Evolutionary conservation across 2,113 vertebrate species (phyloP).

Genomic region (Origma solitaria): DNA sequence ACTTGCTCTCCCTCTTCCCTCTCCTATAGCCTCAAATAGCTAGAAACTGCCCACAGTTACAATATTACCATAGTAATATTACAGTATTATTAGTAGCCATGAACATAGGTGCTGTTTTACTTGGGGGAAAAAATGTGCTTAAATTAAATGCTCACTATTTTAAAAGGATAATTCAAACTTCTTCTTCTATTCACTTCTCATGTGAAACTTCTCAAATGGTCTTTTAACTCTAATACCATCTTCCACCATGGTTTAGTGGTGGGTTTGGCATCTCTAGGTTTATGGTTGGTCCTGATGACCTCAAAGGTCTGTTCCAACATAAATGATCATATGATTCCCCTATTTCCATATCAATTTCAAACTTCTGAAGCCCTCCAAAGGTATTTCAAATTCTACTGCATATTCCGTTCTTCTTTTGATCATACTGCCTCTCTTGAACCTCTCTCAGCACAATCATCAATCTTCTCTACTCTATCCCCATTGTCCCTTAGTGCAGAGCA

Average conservation of each 20-base stretch:
- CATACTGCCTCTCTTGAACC: neutral
- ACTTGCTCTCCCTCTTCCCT: neutral
- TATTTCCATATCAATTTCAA: neutral
- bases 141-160: neutral
- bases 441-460: neutral
- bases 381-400: neutral
- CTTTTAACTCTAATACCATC: neutral
- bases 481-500: neutral
- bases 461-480: neutral
- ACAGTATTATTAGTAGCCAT: neutral
- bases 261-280: neutral
- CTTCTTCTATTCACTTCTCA: neutral
- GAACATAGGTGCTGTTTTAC: neutral
- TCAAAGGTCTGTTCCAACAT: neutral
- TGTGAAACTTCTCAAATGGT: neutral
- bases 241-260: neutral
- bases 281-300: neutral
- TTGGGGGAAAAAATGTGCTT: rapidly evolving
- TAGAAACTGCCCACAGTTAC: neutral
- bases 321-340: neutral
- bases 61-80: neutral
- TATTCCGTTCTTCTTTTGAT: neutral
- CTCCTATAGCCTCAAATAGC: neutral
- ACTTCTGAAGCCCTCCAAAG: neutral
- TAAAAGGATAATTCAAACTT: neutral